A percentile compares a stretch with the other conserved stretches of the same genome.
phyloP scores from a whole-genome alignment of 64 coral and sea anemone species.

The Stylophora pistillata region DNA sequence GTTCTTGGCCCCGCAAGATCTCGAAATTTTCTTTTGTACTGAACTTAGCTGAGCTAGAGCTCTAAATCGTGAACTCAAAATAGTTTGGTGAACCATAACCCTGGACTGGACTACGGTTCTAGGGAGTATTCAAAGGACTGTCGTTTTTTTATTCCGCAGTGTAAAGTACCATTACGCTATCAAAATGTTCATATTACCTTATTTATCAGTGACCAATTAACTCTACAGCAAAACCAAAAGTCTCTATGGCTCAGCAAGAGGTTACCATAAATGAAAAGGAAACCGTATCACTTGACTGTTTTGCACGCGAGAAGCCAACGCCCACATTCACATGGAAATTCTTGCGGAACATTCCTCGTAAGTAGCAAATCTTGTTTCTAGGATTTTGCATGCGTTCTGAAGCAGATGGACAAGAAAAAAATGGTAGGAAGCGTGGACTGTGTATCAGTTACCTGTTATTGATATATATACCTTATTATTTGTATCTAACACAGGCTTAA shows the following conservation, averaged over 20 bases:
- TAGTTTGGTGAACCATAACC: too few relatives aligned
- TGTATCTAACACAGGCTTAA: too few relatives aligned
- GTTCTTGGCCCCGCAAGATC: too few relatives aligned
- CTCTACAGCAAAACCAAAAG: constrained; percentile 29
- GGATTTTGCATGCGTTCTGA: too few relatives aligned
- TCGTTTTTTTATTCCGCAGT: neutral
- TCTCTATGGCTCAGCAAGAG: neutral
- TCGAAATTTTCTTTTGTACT: too few relatives aligned
- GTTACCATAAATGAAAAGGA: constrained; percentile 38
- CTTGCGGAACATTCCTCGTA: constrained; percentile 15
- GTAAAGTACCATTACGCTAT: neutral
- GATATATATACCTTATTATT: too few relatives aligned
- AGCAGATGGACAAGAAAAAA: too few relatives aligned
- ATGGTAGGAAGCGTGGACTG: too few relatives aligned
- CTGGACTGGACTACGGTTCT: too few relatives aligned
- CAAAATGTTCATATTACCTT: neutral
- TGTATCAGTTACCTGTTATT: too few relatives aligned
- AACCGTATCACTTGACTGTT: constrained; percentile 35
- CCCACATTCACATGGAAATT: constrained; percentile 12
- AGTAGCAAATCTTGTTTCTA: neutral
- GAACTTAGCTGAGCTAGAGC: too few relatives aligned
- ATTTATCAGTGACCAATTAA: neutral
- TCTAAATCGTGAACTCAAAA: too few relatives aligned
- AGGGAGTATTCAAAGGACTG: neutral
- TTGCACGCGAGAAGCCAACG: constrained; percentile 14